Evolutionary conservation across 2,888 invertebrate species (phyloP), one percentile per base, ranked within the genome.

Genomic region (Drosophila leonis): DNA sequence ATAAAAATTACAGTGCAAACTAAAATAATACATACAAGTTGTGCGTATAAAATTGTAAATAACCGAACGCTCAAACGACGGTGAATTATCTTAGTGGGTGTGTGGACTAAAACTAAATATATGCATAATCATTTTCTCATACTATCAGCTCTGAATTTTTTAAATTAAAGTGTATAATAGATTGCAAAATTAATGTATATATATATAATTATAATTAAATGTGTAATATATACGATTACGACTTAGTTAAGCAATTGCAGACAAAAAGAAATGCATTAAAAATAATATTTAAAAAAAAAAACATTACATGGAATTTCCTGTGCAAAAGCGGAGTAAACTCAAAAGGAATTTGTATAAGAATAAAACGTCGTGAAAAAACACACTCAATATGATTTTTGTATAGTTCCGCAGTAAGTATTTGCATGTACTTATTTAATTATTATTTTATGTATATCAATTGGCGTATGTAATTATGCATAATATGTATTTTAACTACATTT

Each of bases 21-120:
- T 81, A 86, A 88, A 90, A 80, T 90, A 90, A 85, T 89, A 88
- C 90, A 85, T 85, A 90, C 84, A 85, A 66, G 46, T 75, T 71
- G 77, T 80, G 77, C 80, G 49, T 72, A 76, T 62, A 66, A 80
- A 76, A 80, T 64, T 77, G 73, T 75, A 78, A 64, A 57, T 77
- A 66, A 46, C 66, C 52, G 48, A 29, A 1, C 33, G 29, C 35
- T 31, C 31, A 49, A 18, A 10, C 29, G 48, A 29, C 48, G 31
- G 48, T 33, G 41, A 52, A 63, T 63, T 46, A 61, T 57, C 24
- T 6, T 49, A 49, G 72, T 63, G 61, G 65, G 60, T 59, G 60
- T 56, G 39, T 70, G 44, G 42, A 35, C 54, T 72, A 72, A 20
- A 80, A 72, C 66, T 76, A 80, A 72, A 72, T 72, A 65, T 63